Conservation (phyloP, 2,113 vertebrate genomes). For the Glaucomys volans region DNA sequence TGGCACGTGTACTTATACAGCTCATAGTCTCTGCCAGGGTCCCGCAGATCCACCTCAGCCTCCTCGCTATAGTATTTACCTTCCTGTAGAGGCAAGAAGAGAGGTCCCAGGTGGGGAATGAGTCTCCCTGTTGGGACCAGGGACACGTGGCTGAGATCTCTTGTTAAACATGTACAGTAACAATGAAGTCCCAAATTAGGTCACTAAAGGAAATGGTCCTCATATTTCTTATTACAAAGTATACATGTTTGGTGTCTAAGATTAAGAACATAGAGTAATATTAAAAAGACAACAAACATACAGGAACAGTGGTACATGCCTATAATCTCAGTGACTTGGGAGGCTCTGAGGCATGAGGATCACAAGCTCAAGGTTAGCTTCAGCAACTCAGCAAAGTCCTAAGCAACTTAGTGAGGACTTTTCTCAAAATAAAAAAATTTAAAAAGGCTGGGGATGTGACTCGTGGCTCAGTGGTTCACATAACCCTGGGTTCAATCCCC, state of each 20-base stretch:
- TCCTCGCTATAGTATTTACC: constrained; percentile 94
- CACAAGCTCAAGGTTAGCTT: too few species aligned
- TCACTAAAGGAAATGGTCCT: not conserved
- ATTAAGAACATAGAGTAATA: not conserved
- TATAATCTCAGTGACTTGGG: too few species aligned
- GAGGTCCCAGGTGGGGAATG: not conserved
- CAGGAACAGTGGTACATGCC: too few species aligned
- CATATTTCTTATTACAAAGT: constrained; percentile 32
- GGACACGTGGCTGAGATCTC: not conserved
- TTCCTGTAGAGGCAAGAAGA: constrained; percentile 87
- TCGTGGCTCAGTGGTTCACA: too few species aligned
- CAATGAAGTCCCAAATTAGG: not conserved
- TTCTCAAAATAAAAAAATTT: too few species aligned
- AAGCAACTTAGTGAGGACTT: too few species aligned
- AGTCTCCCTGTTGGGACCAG: not conserved
- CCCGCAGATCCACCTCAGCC: constrained; percentile 93
- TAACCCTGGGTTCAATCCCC: too few species aligned
- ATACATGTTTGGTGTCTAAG: not conserved
- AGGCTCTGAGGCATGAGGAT: too few species aligned
- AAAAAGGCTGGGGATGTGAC: too few species aligned
- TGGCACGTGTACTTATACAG: constrained; percentile 96
- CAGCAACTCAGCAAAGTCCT: too few species aligned
- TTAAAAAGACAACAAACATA: constrained; percentile 51
- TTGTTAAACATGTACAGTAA: not conserved
- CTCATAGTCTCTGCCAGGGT: constrained; percentile 93